Base-by-base conservation (phyloP, 2,888 invertebrate genomes). In the Trissolcus japonicus region DNA sequence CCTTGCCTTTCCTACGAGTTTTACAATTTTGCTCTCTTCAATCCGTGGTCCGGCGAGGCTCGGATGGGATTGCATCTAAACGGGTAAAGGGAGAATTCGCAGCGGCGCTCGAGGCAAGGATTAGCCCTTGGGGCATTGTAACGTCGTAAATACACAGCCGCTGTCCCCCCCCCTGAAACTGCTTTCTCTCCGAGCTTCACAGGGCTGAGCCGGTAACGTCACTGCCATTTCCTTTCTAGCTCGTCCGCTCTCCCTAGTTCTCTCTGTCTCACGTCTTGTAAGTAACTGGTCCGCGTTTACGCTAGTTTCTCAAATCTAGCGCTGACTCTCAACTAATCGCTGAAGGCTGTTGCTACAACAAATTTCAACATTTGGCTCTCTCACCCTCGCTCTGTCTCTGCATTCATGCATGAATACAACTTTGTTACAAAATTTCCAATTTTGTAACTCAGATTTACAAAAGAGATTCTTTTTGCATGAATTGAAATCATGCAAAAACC, bases 121-220 rank as follows among this genome's bases (percentile, higher is more conserved):
- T 87, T 87, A 88, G 87, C 86, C 88, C 88, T 80, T 83, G 82
- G 88, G 88, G 88, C 84, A 88, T 88, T 88, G 89, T 88, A 88
- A 87, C 86, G 84, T 87, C 87, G 88, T 89, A 88, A 89, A 89
- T 88, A 88, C 85, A 85, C 59, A 81, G 81, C 85, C 81, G 76
- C 82, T 79, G 46, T 13, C 2, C 59, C 67, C 61, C 75, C 72
- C 13, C 60, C 4, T 61, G 65, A 57, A 60, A 76, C 79, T 65
- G 73, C 59, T 75, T 69, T 53, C 71, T 50, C 69, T 51, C 50
- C 57, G 29, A 82, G 82, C 80, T 82, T 77, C 78, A 76, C 76
- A 79, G 75, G 79, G 79, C 75, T 77, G 76, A 78, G 78, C 78
- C 80, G 79, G 80, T 79, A 83, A 84, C 80, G 81, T 81, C 77